These are phyloP conservation scores for Vireo griseus DNA, from an alignment of 2,797 vertebrate species.

Conservation along the genomic window DNA sequence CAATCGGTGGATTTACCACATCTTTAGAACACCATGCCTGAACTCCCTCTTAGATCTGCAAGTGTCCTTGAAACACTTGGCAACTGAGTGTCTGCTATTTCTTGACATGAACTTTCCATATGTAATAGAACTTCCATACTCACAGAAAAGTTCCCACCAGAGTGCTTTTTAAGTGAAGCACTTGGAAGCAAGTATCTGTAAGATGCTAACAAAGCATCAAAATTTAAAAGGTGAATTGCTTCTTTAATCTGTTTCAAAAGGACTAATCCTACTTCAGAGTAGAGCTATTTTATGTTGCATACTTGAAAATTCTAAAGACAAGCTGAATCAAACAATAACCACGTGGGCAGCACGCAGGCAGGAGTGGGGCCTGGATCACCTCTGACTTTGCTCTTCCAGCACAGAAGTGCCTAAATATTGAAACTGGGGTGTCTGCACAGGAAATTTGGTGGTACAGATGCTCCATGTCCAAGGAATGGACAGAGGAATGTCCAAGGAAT, in stretches of 20 bases:
- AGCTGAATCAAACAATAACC: neutral
- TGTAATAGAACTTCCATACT: neutral
- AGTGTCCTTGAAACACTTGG: neutral
- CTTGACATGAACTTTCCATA: neutral
- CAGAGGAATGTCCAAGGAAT: too few relatives aligned
- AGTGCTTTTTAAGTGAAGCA: neutral
- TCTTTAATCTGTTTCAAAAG: neutral
- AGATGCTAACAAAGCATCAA: neutral
- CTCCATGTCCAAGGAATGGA: too few relatives aligned
- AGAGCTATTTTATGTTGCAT: neutral
- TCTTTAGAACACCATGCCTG: neutral
- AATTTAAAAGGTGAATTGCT: neutral
- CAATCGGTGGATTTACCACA: accelerated
- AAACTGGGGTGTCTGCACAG: neutral
- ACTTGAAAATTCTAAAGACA: neutral
- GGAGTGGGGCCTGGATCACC: neutral
- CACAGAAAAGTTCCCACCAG: neutral
- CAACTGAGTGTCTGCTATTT: neutral
- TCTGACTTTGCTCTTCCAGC: neutral
- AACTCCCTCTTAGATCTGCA: neutral
- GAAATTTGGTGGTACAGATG: neutral
- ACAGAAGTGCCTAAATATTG: neutral
- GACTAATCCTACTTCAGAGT: neutral
- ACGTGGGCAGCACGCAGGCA: neutral
- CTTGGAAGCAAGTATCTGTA: neutral